A percentile compares a stretch with the other conserved stretches of the same genome.
Evolutionary conservation across 2,888 invertebrate species (phyloP).

Genomic region (Calliphora vomitoria): DNA sequence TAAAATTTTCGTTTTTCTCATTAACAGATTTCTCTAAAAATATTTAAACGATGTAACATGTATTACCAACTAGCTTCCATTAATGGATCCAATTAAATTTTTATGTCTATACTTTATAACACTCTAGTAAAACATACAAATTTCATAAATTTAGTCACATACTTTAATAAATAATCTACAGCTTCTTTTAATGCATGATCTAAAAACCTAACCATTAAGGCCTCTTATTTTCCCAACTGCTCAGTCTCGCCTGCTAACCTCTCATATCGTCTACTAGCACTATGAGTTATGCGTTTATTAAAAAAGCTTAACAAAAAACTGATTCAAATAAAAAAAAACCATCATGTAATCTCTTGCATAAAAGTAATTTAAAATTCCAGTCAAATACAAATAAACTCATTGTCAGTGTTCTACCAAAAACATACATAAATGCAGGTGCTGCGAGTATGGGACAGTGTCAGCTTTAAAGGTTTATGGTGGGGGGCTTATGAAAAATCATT

Average conservation of each 20-base stretch:
- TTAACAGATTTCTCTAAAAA: no score
- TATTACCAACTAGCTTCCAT: no score
- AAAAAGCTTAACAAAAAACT: neutral
- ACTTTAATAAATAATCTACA: no score
- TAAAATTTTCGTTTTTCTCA: no score
- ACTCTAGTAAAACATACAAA: no score
- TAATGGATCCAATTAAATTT: no score
- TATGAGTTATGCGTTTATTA: constrained; percentile 33
- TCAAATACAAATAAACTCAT: constrained; percentile 65
- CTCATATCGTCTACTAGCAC: neutral
- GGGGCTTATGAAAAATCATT: constrained; percentile 30
- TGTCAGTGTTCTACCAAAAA: constrained; percentile 37
- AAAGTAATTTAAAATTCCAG: constrained; percentile 68
- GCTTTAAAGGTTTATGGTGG: neutral
- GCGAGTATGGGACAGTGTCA: neutral
- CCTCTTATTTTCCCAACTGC: neutral
- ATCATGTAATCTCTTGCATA: constrained; percentile 45
- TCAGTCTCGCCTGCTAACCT: neutral
- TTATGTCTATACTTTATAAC: no score
- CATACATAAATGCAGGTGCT: neutral
- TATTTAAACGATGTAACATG: no score
- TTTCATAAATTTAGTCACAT: no score
- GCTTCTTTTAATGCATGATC: no score
- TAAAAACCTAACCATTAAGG: neutral
- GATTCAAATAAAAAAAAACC: neutral